phyloP scores from a whole-genome alignment of 2,888 invertebrate genomes.

The Patella caerulea region DNA sequence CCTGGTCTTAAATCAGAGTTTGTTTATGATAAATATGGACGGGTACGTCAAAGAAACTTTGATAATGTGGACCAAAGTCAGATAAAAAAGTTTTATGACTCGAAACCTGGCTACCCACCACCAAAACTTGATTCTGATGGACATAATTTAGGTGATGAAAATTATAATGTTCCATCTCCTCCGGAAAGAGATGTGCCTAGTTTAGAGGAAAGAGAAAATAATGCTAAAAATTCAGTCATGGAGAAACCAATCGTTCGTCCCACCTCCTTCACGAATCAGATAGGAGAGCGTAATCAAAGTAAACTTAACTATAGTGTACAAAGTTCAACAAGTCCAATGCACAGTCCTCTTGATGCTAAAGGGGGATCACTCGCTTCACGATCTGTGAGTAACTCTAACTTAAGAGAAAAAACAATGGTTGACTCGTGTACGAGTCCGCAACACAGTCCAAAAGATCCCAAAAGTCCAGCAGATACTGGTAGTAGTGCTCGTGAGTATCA shows the following conservation, averaged over 20 bases:
- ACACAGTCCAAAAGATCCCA: conserved; percentile 22
- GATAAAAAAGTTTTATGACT: conserved; percentile 55
- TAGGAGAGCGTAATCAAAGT: background rate
- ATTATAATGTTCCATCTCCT: conserved; percentile 81
- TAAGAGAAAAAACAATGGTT: conserved; percentile 14
- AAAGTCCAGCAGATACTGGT: background rate
- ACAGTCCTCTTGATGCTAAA: conserved; percentile 40
- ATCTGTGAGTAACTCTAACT: conserved; percentile 1
- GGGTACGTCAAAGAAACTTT: conserved; percentile 36
- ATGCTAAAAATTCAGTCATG: conserved; percentile 35
- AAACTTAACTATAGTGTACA: conserved; percentile 18
- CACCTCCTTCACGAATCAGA: conserved; percentile 13
- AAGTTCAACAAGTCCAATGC: conserved; percentile 43
- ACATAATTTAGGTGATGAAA: conserved; percentile 75
- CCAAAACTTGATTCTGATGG: conserved; percentile 78
- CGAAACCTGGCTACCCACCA: conserved; percentile 62
- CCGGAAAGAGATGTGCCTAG: conserved; percentile 77
- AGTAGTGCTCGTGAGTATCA: conserved; percentile 3
- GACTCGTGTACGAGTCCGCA: conserved; percentile 31
- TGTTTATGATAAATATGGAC: conserved; percentile 38
- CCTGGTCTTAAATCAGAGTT: conserved; percentile 58
- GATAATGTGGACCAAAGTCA: conserved; percentile 38
- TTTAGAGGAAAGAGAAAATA: conserved; percentile 45
- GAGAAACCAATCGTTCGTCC: background rate
- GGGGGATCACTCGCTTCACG: background rate